A percentile compares a stretch with the other conserved stretches of the same genome.
phyloP scores from a whole-genome alignment of 2,113 vertebrate genomes.

The Ctenomys sociabilis region DNA sequence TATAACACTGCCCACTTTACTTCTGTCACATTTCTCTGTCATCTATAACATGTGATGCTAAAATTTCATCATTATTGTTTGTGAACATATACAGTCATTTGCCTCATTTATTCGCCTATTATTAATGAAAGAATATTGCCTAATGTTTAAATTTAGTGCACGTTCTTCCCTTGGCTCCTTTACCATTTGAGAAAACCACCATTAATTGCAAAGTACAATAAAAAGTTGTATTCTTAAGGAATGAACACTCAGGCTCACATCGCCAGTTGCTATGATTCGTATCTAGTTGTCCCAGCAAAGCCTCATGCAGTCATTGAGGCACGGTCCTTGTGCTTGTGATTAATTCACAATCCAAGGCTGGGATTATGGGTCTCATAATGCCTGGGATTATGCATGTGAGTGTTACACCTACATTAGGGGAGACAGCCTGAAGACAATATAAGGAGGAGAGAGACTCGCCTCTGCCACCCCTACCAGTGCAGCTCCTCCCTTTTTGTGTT shows the following conservation, averaged over 20 bases:
- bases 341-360: no score
- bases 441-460: no score
- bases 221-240: slow-evolving; percentile 90
- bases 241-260: slow-evolving; percentile 89
- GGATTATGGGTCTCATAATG: no score
- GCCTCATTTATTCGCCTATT: neutral
- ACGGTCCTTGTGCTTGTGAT: no score
- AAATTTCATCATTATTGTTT: neutral
- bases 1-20: neutral
- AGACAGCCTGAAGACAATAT: no score
- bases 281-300: no score
- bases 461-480: no score
- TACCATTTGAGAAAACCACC: neutral
- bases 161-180: neutral
- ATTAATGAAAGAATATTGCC: neutral
- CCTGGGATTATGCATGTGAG: no score
- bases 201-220: slow-evolving; percentile 91
- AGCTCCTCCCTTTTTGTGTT: no score
- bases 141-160: neutral
- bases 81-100: neutral
- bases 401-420: no score
- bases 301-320: no score
- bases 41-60: neutral
- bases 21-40: neutral
- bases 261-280: neutral